Evolutionary conservation across 2,113 vertebrate genomes (phyloP).

Genomic region (Chloroceryle aenea): DNA sequence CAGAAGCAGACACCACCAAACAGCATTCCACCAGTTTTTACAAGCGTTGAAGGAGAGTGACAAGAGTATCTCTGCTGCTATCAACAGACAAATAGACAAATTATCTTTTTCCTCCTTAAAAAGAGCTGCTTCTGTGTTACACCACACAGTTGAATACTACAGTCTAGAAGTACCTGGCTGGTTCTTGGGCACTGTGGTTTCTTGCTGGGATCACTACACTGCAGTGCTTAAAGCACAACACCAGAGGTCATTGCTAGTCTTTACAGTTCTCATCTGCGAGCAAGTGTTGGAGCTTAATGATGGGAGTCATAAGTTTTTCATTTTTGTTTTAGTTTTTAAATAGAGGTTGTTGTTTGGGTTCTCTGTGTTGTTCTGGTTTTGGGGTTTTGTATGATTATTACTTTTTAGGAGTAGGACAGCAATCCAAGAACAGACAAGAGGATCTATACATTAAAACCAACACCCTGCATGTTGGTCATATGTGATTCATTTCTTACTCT

Average conservation of each 20-base stretch:
- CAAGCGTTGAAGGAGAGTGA: neutral
- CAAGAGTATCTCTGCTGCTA: neutral
- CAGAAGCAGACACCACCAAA: neutral
- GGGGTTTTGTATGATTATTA: neutral
- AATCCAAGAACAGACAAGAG: neutral
- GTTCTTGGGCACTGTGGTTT: neutral
- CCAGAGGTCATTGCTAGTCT: conserved; percentile 48
- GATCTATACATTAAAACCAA: neutral
- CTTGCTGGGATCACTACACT: neutral
- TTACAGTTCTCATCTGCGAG: neutral
- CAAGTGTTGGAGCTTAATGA: neutral
- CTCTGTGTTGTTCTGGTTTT: neutral
- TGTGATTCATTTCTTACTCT: neutral
- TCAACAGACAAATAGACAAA: too few relatives aligned
- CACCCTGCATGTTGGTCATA: neutral
- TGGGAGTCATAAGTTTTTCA: neutral
- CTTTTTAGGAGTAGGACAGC: neutral
- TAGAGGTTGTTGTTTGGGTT: neutral
- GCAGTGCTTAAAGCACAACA: neutral
- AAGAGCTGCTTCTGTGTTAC: neutral
- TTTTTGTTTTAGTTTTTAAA: neutral
- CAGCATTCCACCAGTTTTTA: neutral
- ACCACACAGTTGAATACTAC: neutral
- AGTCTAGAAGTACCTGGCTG: neutral
- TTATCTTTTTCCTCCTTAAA: neutral